These are phyloP conservation scores for Amphibalanus amphitrite DNA, from an alignment of 1,140 invertebrate species.

Conservation along the genomic window DNA sequence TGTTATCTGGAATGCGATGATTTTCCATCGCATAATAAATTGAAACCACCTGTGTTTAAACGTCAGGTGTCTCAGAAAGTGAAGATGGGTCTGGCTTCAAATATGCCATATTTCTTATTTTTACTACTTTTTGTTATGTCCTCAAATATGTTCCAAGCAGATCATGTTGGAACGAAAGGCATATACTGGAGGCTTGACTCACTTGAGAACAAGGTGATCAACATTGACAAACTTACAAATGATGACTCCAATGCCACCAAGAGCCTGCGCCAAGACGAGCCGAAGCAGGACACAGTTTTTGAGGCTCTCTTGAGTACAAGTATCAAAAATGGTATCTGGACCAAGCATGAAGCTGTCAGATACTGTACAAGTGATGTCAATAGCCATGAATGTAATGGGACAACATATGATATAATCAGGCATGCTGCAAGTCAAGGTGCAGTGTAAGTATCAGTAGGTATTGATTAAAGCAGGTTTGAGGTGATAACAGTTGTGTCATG, in stretches of 20 bases:
- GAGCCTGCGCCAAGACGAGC: not conserved
- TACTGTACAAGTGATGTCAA: not conserved
- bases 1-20: too few relatives aligned
- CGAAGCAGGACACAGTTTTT: not conserved
- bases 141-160: not conserved
- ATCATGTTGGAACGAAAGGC: not conserved
- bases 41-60: not conserved
- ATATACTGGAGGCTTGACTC: not conserved
- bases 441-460: too few relatives aligned
- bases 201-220: not conserved
- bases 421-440: too few relatives aligned
- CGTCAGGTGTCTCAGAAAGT: not conserved
- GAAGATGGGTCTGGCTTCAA: not conserved
- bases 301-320: not conserved
- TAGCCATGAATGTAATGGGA: not conserved
- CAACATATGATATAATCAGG: not conserved
- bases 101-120: not conserved
- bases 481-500: too few relatives aligned
- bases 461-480: too few relatives aligned
- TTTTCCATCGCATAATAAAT: too few relatives aligned
- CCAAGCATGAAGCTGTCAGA: not conserved
- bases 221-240: not conserved
- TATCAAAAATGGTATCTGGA: not conserved
- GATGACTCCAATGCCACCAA: not conserved
- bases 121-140: not conserved